These are phyloP conservation scores for Theodoxus fluviatilis DNA, from an alignment of 2,888 invertebrate genomes.

Conservation along the genomic window DNA sequence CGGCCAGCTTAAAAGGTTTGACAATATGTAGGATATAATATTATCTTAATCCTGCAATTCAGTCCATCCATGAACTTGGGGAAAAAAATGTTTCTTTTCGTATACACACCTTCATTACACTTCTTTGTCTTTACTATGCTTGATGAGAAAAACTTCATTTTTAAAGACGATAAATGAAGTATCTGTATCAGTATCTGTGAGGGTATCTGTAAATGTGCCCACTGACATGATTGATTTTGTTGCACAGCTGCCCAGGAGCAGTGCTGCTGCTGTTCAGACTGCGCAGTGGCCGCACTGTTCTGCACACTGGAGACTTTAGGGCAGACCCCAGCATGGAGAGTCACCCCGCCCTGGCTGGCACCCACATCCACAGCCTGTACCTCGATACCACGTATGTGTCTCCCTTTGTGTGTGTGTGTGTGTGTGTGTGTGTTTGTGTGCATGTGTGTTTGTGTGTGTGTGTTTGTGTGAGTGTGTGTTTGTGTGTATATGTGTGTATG, in stretches of 20 bases:
- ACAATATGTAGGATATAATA: too few relatives aligned
- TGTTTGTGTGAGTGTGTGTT: neutral
- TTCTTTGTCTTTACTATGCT: neutral
- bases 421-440: neutral
- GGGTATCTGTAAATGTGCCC: neutral
- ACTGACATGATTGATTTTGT: neutral
- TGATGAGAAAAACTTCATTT: neutral
- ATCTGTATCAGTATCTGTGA: neutral
- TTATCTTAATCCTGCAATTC: too few relatives aligned
- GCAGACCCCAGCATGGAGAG: conserved; percentile 75
- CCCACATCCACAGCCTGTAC: conserved; percentile 74
- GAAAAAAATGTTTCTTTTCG: neutral
- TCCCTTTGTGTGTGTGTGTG: neutral
- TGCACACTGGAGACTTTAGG: conserved; percentile 82
- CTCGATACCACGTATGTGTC: conserved; percentile 78
- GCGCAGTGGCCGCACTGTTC: conserved; percentile 70
- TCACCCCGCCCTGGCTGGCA: conserved; percentile 72
- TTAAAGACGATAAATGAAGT: neutral
- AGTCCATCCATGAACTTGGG: too few relatives aligned
- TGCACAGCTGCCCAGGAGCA: conserved; percentile 78
- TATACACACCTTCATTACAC: neutral
- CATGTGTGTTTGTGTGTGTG: neutral
- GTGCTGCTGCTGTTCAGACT: conserved; percentile 77
- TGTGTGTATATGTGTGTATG: too few relatives aligned
- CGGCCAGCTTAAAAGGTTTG: too few relatives aligned